These are phyloP conservation scores for Gymnothorax reevesii DNA, from an alignment of 2,797 vertebrate genomes.

Conservation along the genomic window DNA sequence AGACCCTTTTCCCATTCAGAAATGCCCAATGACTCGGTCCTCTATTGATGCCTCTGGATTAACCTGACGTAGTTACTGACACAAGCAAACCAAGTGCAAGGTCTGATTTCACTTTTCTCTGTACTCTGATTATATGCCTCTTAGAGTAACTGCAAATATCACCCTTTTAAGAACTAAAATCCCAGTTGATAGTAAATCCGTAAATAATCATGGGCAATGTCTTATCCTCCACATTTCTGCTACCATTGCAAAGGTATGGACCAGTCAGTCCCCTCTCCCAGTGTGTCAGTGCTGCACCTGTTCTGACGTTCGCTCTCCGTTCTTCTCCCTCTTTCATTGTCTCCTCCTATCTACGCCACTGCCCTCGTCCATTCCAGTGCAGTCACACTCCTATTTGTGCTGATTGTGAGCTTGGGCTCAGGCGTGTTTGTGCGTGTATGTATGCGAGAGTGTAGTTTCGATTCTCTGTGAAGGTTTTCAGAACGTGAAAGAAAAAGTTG, in stretches of 20 bases:
- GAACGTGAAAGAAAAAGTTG: slow-evolving; percentile 1
- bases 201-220: slow-evolving; percentile 58
- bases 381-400: not conserved
- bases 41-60: slow-evolving; percentile 8
- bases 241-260: slow-evolving; percentile 2
- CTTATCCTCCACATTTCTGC: slow-evolving; percentile 38
- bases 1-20: not conserved
- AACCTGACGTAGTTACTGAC: slow-evolving; percentile 44
- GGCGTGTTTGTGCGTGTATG: not conserved
- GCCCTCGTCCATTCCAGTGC: slow-evolving; percentile 11
- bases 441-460: not conserved
- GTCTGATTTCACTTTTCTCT: slow-evolving; percentile 46
- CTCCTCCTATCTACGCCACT: slow-evolving; percentile 35
- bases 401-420: not conserved
- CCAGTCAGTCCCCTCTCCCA: slow-evolving; percentile 41
- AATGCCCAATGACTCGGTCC: not conserved
- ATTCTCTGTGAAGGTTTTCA: not conserved
- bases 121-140: slow-evolving; percentile 43
- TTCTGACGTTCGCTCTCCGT: slow-evolving; percentile 16
- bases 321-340: slow-evolving; percentile 4
- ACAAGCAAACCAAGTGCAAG: slow-evolving; percentile 44
- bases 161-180: slow-evolving; percentile 49
- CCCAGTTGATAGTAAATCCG: slow-evolving; percentile 49
- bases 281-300: not conserved
- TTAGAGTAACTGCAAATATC: slow-evolving; percentile 49